Base-by-base conservation (phyloP, 2,888 invertebrate species). In the Leptinotarsa tumamoca region DNA sequence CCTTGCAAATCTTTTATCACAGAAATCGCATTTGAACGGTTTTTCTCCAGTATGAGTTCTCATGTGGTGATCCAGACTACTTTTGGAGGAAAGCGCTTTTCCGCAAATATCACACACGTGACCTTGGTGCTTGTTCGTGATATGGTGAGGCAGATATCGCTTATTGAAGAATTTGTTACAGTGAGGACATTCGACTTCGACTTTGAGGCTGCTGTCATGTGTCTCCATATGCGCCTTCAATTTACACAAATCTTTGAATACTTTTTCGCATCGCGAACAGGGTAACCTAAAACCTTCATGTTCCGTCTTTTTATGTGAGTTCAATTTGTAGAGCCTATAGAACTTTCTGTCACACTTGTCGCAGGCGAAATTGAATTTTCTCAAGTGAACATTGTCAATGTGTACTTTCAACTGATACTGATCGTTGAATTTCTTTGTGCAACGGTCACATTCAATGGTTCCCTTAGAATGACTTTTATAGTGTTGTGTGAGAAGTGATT, bases 331-430 rank as follows among this genome's bases (percentile, higher is more conserved):
- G 15, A 75, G 67, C 4, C 4, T 13, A 17, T 23, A 21, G 5
- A 27, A 54, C 49, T 21, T 67, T 21, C 33, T 63, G 56, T 69
- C 75, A 54, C 68, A 58, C 17, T 66, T 75, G 1, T 75, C 54
- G 63, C 63, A 63, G 27, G 33, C 7, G 33, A 33, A 33, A 33
- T 33, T 33, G 7, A 33, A 33, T 63, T 71, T 68, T 63, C 66
- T 75, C 27, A 69, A 58, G 67, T 77, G 91, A 0, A 88, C 86
- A 0, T 86, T 84, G 58, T 87, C 88, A 0, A 87, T 85, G 76
- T 91, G 91, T 0, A 89, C 85, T 17, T 88, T 88, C 14, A 91
- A 80, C 75, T 90, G 89, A 79, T 90, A 90, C 17, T 82, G 83
- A 66, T 83, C 83, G 43, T 89, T 89, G 74, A 70, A 69, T 27